phyloP scores from a whole-genome alignment of 2,888 invertebrate genomes.

The Tenthredo mesomela region DNA sequence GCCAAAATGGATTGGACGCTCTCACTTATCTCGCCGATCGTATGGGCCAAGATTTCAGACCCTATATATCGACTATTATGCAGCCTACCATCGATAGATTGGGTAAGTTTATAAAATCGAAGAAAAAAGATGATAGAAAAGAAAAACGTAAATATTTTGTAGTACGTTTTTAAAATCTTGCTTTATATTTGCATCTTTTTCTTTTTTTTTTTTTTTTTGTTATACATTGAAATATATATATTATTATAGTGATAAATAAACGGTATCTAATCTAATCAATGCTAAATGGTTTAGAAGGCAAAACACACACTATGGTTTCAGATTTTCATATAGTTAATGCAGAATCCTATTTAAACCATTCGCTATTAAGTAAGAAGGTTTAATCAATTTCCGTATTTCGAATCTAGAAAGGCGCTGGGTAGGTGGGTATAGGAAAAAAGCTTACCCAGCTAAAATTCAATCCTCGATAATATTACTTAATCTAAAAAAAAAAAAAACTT shows the following conservation, averaged over 20 bases:
- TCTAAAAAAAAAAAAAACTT: neutral
- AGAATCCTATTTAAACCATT: slow-evolving; percentile 14
- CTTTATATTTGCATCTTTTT: neutral
- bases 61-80: slow-evolving; percentile 90
- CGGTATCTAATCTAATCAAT: slow-evolving; percentile 42
- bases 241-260: slow-evolving; percentile 20
- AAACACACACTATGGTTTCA: slow-evolving; percentile 41
- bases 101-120: slow-evolving; percentile 75
- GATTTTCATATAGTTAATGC: slow-evolving; percentile 28
- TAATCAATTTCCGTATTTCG: neutral
- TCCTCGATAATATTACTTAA: neutral
- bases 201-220: neutral
- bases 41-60: slow-evolving; percentile 92
- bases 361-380: neutral
- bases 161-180: slow-evolving; percentile 12
- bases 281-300: slow-evolving; percentile 42
- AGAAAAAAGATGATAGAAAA: neutral
- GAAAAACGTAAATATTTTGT: slow-evolving; percentile 31
- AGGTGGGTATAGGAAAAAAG: neutral
- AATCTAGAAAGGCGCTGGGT: neutral
- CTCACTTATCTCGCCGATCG: slow-evolving; percentile 92
- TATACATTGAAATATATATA: neutral
- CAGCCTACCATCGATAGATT: slow-evolving; percentile 91
- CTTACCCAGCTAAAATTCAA: neutral
- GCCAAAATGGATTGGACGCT: slow-evolving; percentile 94